A percentile compares a stretch with the other conserved stretches of the same genome.
Conservation (phyloP, 2,797 vertebrate genomes). For the Melanotaenia parkinsoni region DNA sequence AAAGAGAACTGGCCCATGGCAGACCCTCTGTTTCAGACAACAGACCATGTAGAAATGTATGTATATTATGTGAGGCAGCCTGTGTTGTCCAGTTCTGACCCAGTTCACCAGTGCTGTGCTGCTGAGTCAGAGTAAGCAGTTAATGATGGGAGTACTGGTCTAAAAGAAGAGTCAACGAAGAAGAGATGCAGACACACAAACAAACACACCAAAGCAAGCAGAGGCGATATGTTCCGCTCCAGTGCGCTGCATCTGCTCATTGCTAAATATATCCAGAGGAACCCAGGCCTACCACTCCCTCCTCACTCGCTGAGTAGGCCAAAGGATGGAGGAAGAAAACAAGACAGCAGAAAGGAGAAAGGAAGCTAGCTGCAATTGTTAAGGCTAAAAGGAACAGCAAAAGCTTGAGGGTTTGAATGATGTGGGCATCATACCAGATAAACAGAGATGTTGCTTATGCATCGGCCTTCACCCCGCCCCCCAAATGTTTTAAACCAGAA, state of each 20-base stretch:
- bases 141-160: slow-evolving; percentile 70
- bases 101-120: slow-evolving; percentile 58
- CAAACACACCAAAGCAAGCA: slow-evolving; percentile 49
- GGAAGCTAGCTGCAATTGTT: slow-evolving; percentile 23
- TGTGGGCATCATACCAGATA: slow-evolving; percentile 29
- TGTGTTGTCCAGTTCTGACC: slow-evolving; percentile 56
- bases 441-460: slow-evolving; percentile 33
- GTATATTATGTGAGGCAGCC: slow-evolving; percentile 18
- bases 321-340: slow-evolving; percentile 54
- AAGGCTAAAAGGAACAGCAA: slow-evolving; percentile 25
- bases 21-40: background rate
- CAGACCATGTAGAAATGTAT: slow-evolving; percentile 5
- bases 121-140: slow-evolving; percentile 74
- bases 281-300: slow-evolving; percentile 62
- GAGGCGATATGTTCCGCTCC: slow-evolving; percentile 73
- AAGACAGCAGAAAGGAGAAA: slow-evolving; percentile 22
- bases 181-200: slow-evolving; percentile 49
- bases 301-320: slow-evolving; percentile 57
- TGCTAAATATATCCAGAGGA: slow-evolving; percentile 80
- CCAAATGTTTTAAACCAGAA: slow-evolving; percentile 40
- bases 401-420: slow-evolving; percentile 25
- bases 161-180: slow-evolving; percentile 64
- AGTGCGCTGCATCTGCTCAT: slow-evolving; percentile 78
- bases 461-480: background rate
- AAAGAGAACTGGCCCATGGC: background rate